Evolutionary conservation across 2,113 vertebrate species (phyloP), one percentile per base, ranked within the genome.

Genomic region (Hyaena hyaena): DNA sequence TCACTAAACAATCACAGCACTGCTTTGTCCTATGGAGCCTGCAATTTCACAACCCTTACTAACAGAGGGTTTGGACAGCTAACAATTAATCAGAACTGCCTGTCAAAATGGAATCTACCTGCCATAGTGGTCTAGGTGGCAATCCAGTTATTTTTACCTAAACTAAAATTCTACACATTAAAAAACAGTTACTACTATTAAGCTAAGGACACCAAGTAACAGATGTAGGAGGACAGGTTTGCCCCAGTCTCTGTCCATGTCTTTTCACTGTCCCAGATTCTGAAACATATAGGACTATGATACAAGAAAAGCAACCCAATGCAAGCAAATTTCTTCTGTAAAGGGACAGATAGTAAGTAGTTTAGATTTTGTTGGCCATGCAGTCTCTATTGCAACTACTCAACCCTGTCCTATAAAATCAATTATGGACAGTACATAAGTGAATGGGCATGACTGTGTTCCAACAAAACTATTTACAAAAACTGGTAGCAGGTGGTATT

Each of bases 71-170:
- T 79, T 65, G 55, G 26, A 53, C 26, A 82, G 82, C 45, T 50
- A 88, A 35, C 55, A 91, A 39, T 53, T 81, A 58, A 90, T 88
- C 71, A 95, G 45, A 97, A 26, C 73, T 65, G 2, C 45, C 81
- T 96, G 14, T 71, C 63, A 93, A 84, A 77, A 94, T 24, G 39
- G 86, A 88, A 89, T 90, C 28, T 90, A 82, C 43, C 80, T 86
- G 6, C 66, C 82, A 83, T 2, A 79, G 21, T 68, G 48, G 66
- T 82, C 43, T 91, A 76, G 35, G 6, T 96, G 53, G 50, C 31
- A 93, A 90, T 77, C 45, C 79, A 92, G 53, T 28, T 94, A 39
- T 69, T 84, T 95, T 85, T 77, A 65, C 26, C 53, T 23, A 55
- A 88, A 85, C 24, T 91, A 55, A 93, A 94, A 86, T 81, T 12